These are phyloP conservation scores for Alloscopus bannaensis DNA, from an alignment of 2,888 invertebrate genomes.

Conservation along the genomic window DNA sequence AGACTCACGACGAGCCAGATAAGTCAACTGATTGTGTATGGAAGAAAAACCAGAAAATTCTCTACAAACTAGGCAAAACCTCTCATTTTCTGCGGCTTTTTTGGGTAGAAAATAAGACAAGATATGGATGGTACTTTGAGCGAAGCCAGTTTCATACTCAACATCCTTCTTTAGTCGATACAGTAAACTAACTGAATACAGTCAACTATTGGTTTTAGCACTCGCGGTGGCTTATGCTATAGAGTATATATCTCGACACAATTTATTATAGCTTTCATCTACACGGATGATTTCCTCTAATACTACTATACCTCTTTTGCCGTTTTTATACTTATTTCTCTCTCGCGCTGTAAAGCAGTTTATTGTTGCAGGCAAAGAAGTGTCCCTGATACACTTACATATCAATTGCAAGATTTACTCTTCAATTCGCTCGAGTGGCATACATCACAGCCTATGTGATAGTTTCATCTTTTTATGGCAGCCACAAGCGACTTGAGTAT, in stretches of 20 bases:
- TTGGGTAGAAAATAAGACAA: background rate
- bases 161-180: background rate
- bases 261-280: no score
- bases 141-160: background rate
- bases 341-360: background rate
- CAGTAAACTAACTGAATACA: constrained; percentile 14
- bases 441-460: constrained; percentile 9
- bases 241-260: no score
- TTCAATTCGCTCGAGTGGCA: constrained; percentile 7
- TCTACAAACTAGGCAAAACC: constrained; percentile 8
- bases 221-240: background rate
- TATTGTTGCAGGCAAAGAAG: constrained; percentile 29
- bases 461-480: constrained; percentile 12
- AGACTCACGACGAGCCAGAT: constrained; percentile 10
- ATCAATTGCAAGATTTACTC: constrained; percentile 36
- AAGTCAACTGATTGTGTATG: background rate
- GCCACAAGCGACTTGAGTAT: no score
- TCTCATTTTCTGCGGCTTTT: background rate
- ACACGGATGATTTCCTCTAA: constrained; percentile 26
- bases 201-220: constrained; percentile 1
- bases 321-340: background rate
- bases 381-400: constrained; percentile 54
- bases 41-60: constrained; percentile 20
- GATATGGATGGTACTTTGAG: background rate
- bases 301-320: constrained; percentile 1